These are phyloP conservation scores for Spheniscus mendiculus DNA, from an alignment of 2,113 vertebrate genomes.

Conservation along the genomic window DNA sequence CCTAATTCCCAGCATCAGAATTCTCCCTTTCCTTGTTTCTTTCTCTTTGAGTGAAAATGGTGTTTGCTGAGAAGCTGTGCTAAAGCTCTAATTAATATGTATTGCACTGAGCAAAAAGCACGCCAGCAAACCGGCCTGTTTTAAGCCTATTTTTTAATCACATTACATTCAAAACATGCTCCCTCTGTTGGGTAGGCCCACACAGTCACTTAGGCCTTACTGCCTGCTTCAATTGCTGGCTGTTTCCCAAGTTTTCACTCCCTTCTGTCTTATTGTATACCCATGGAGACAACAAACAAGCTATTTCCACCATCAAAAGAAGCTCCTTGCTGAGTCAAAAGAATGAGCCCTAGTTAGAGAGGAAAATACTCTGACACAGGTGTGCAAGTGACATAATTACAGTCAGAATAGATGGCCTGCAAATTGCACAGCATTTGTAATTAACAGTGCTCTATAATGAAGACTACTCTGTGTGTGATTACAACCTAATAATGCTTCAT, in stretches of 20 bases:
- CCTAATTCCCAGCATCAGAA: background rate
- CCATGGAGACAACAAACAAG: background rate
- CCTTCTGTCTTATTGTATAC: background rate
- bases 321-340: conserved; percentile 16
- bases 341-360: background rate
- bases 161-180: background rate
- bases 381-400: conserved; percentile 22
- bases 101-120: background rate
- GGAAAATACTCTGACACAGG: conserved; percentile 16
- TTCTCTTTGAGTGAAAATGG: background rate
- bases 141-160: background rate
- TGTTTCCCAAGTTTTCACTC: conserved; percentile 1
- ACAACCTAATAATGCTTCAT: background rate
- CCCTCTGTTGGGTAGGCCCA: background rate
- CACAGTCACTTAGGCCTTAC: background rate
- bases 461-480: background rate
- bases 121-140: background rate
- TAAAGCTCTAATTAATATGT: background rate
- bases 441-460: background rate
- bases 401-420: background rate
- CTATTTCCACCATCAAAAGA: background rate
- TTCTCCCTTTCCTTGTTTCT: background rate
- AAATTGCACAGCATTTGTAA: background rate
- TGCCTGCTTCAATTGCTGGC: background rate
- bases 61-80: background rate